These are phyloP conservation scores for Carettochelys insculpta DNA, from an alignment of 2,113 vertebrate species.

Conservation along the genomic window DNA sequence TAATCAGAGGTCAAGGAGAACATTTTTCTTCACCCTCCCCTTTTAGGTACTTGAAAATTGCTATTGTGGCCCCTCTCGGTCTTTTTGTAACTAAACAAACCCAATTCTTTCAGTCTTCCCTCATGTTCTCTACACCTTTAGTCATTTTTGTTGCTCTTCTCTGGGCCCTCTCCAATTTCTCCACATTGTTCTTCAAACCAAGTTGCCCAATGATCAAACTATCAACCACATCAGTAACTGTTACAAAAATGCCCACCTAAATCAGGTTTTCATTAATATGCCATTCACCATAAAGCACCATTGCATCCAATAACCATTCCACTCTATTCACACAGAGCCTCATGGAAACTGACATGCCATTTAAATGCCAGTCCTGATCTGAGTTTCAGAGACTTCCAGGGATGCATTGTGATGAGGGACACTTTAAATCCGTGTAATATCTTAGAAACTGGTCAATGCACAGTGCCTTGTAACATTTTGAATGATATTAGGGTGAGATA, in stretches of 20 bases:
- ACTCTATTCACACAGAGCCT: background rate
- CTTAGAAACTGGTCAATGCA: background rate
- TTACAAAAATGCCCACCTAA: background rate
- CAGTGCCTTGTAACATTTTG: background rate
- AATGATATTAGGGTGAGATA: background rate
- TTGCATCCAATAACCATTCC: background rate
- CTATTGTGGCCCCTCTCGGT: too few relatives aligned
- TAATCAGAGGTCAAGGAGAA: too few relatives aligned
- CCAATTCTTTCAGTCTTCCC: too few relatives aligned
- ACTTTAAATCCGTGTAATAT: background rate
- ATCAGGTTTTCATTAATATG: background rate
- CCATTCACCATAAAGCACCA: background rate
- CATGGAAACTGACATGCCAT: background rate
- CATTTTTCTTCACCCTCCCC: too few relatives aligned
- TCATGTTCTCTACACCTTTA: too few relatives aligned
- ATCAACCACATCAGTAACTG: rapidly evolving
- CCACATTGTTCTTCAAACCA: too few relatives aligned
- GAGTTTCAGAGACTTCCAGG: background rate
- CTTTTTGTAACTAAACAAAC: too few relatives aligned
- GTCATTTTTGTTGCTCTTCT: too few relatives aligned
- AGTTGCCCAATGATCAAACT: background rate
- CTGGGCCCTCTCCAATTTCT: too few relatives aligned
- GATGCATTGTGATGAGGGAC: background rate
- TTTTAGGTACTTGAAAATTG: too few relatives aligned
- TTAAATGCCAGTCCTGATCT: background rate